Evolutionary conservation across 2,797 vertebrate genomes (phyloP).

Genomic region (Lophius americanus): DNA sequence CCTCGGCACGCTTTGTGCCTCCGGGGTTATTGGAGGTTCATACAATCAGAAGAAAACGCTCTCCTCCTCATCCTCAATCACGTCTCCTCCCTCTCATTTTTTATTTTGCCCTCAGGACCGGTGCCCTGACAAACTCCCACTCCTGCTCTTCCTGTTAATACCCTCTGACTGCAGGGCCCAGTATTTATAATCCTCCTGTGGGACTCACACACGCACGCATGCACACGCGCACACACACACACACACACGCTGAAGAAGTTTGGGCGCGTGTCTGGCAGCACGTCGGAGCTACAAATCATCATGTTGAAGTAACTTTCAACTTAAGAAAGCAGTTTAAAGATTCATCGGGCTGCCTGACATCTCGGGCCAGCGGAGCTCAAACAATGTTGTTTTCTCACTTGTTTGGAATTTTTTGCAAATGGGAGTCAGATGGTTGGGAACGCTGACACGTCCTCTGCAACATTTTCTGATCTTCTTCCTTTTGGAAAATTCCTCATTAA

Average conservation of each 20-base stretch:
- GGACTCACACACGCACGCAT: constrained; percentile 2
- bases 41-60: constrained; percentile 38
- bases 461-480: constrained; percentile 23
- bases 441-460: constrained; percentile 51
- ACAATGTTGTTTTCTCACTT: constrained; percentile 37
- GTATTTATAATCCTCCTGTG: constrained; percentile 39
- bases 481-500: constrained; percentile 35
- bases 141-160: constrained; percentile 45
- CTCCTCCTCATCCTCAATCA: constrained; percentile 46
- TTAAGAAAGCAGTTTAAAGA: no score
- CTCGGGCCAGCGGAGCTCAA: constrained; percentile 14
- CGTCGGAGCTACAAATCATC: constrained; percentile 41
- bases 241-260: constrained; percentile 1
- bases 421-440: constrained; percentile 57
- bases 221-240: constrained; percentile 7
- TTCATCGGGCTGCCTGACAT: constrained; percentile 30
- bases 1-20: constrained; percentile 5
- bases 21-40: constrained; percentile 51
- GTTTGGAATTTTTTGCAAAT: constrained; percentile 55
- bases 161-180: constrained; percentile 39
- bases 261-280: constrained; percentile 17
- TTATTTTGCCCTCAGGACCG: constrained; percentile 37
- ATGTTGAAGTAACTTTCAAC: constrained; percentile 24
- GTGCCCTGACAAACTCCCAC: constrained; percentile 47
- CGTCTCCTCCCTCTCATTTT: constrained; percentile 50